Evolutionary conservation across 2,113 vertebrate genomes (phyloP), one percentile per base, ranked within the genome.

Genomic region (Percina caprodes): DNA sequence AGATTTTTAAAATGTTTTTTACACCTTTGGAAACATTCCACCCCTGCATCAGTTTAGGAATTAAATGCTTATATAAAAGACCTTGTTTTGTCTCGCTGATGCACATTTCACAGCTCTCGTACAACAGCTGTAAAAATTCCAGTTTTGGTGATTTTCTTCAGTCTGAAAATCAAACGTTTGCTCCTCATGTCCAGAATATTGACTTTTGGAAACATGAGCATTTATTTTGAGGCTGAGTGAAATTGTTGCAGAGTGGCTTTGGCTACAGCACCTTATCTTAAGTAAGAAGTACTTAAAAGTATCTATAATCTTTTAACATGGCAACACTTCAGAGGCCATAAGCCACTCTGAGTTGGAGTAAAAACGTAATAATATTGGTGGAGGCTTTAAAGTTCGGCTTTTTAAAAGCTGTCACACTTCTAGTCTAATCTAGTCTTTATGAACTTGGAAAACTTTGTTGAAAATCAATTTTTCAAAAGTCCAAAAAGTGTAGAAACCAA

Each of bases 301-400:
- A 71, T 86, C 77, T 87, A 9, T 84, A 83, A 90, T 87, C 76
- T 83, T 78, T 76, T 42, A 69, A 84, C 70, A 70, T 83, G 87
- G 84, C 77, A 74, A 49, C 51, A 85, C 77, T 70, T 80, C 23
- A 84, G 61, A 83, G 63, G 67, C 72, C 58, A 21, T n/a, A 24
- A 68, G 54, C 35, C 79, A 84, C 48, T 67, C 12, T 46, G 60
- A 54, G 49, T 91, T 65, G 9, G 58, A 80, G 46, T 66, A 15
- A 60, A 89, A 76, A 69, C 26, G 9, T 42, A 42, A 74, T 35
- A 23, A 67, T 63, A 70, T 56, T 69, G 56, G 35, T 73, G 55
- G 35, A 76, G 48, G 80, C 84, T 86, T 88, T 91, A 77, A 89
- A 84, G 83, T 88, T 33, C 45, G 60, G 51, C 68, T 79, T 69